phyloP scores from a whole-genome alignment of 37 sponge, comb jelly and placozoan genomes.

The Bolinopsis microptera region DNA sequence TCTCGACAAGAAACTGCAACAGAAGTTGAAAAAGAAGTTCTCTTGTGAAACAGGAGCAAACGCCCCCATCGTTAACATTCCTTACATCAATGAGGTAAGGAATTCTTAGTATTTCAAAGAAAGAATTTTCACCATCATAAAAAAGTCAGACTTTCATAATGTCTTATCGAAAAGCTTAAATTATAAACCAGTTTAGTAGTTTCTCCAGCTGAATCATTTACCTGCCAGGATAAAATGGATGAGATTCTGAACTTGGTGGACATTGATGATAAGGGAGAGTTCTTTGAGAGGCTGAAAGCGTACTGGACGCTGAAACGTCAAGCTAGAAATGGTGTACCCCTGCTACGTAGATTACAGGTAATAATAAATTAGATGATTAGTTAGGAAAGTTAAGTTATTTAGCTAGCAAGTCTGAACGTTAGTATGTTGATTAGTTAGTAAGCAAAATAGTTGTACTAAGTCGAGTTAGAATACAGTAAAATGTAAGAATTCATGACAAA shows the following conservation, averaged over 20 bases:
- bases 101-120: too few species aligned
- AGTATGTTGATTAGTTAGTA: too few species aligned
- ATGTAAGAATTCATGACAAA: too few species aligned
- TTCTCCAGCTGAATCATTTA: too few species aligned
- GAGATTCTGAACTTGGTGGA: constrained; percentile 76
- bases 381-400: constrained; percentile 71
- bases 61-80: constrained; percentile 58
- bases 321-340: constrained; percentile 95
- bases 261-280: constrained; percentile 81
- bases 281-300: constrained; percentile 84
- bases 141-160: too few species aligned
- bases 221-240: constrained; percentile 53
- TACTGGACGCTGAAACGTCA: constrained; percentile 99
- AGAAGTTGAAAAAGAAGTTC: constrained; percentile 58
- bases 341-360: constrained; percentile 85
- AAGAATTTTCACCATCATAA: too few species aligned
- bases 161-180: too few species aligned
- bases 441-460: too few species aligned
- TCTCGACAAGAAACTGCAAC: constrained; percentile 57
- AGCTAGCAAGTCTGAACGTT: too few species aligned
- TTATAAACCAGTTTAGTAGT: too few species aligned
- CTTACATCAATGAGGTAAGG: constrained; percentile 48
- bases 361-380: constrained; percentile 72
- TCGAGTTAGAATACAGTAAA: too few species aligned
- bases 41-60: constrained; percentile 44